These are phyloP conservation scores for Torymus auratus DNA, from an alignment of 2,888 invertebrate genomes.

Conservation along the genomic window DNA sequence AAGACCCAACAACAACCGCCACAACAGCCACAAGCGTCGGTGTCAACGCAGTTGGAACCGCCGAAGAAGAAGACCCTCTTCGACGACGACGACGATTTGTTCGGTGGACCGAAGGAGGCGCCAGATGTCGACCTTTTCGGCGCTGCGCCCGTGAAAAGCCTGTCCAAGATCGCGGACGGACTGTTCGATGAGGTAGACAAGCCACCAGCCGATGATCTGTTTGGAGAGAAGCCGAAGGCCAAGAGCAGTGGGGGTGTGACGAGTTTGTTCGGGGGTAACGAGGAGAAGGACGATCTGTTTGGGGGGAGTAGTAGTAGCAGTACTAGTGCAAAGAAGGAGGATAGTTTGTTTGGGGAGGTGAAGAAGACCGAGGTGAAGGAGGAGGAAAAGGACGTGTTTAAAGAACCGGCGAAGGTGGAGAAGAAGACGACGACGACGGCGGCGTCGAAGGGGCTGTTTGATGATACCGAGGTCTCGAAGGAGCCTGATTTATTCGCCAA, in stretches of 20 bases:
- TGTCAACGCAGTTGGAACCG: too few species aligned
- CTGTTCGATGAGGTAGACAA: conserved; percentile 37
- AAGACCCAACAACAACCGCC: neutral
- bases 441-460: conserved; percentile 32
- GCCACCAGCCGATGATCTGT: conserved; percentile 8
- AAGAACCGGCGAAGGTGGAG: conserved; percentile 14
- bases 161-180: neutral
- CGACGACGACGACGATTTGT: conserved; percentile 68
- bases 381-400: conserved; percentile 24
- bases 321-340: too few species aligned
- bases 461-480: conserved; percentile 61
- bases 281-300: too few species aligned
- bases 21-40: too few species aligned
- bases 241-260: too few species aligned
- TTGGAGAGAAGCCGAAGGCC: neutral
- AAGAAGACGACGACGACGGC: neutral
- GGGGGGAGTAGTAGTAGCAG: too few species aligned
- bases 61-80: conserved; percentile 64
- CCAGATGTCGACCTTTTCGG: conserved; percentile 70
- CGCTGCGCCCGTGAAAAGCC: conserved; percentile 21
- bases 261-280: too few species aligned
- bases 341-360: conserved; percentile 67
- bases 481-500: conserved; percentile 68
- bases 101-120: conserved; percentile 60
- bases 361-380: conserved; percentile 48